Conservation (phyloP, 1,140 invertebrate genomes). For the Aphidius gifuensis region DNA sequence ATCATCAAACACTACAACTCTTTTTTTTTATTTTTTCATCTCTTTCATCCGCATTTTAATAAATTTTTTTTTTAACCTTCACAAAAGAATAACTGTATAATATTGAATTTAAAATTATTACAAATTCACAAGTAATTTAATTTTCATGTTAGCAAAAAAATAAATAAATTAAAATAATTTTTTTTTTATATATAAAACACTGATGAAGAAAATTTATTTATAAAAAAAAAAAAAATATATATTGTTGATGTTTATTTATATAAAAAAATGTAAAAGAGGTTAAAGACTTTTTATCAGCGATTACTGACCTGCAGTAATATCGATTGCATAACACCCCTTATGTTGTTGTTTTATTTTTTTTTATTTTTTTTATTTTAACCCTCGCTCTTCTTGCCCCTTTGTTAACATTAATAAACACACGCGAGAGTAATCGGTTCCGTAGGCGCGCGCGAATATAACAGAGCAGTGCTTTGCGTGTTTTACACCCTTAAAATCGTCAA, state of each 20-base stretch:
- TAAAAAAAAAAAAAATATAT: background rate
- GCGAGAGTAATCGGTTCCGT: conserved; percentile 15
- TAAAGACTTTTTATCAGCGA: background rate
- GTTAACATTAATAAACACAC: background rate
- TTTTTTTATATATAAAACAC: too few relatives aligned
- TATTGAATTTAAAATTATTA: too few relatives aligned
- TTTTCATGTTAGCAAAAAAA: too few relatives aligned
- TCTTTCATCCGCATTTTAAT: background rate
- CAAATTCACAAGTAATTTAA: too few relatives aligned
- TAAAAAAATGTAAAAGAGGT: conserved; percentile 1
- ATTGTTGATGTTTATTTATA: background rate
- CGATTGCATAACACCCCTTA: conserved; percentile 1
- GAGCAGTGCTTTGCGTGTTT: conserved; percentile 4
- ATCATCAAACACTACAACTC: background rate
- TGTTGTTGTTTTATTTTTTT: too few relatives aligned
- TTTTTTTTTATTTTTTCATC: conserved; percentile 1
- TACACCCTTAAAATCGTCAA: background rate
- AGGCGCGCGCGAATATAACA: background rate
- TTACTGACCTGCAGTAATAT: conserved; percentile 11
- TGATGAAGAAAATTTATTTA: too few relatives aligned
- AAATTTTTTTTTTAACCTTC: background rate
- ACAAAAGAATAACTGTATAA: too few relatives aligned
- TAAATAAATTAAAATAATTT: too few relatives aligned
- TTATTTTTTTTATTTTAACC: too few relatives aligned
- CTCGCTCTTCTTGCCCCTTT: too few relatives aligned